Conservation (phyloP, 92 coral and sea anemone genomes). For the Actinernus sp. region DNA sequence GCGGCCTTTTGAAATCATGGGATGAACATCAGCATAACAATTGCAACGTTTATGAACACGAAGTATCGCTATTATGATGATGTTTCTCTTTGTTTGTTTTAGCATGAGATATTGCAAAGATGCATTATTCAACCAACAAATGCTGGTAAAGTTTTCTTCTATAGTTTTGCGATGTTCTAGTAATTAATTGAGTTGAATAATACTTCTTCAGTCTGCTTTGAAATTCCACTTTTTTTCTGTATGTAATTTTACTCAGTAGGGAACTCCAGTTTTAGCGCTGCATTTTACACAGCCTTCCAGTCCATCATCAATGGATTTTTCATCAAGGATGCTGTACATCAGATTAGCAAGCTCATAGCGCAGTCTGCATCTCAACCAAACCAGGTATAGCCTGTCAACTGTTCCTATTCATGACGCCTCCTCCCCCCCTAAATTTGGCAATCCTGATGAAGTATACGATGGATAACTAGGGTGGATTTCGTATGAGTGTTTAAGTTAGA, state of each 20-base stretch:
- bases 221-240: background rate
- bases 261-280: slow-evolving; percentile 53
- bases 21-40: no score
- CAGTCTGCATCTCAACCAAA: slow-evolving; percentile 50
- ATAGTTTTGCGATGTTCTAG: no score
- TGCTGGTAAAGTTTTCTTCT: background rate
- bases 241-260: slow-evolving; percentile 24
- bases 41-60: no score
- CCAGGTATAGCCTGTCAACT: slow-evolving; percentile 16
- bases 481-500: no score
- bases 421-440: no score
- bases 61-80: no score
- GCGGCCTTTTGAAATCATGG: no score
- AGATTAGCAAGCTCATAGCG: slow-evolving; percentile 56
- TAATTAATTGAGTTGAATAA: no score
- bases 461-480: no score
- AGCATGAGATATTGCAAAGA: background rate
- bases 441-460: no score
- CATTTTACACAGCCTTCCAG: slow-evolving; percentile 85
- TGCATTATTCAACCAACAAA: background rate
- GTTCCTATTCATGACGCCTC: slow-evolving; percentile 3
- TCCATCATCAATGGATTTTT: slow-evolving; percentile 69
- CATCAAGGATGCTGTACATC: slow-evolving; percentile 44
- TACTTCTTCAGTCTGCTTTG: background rate
- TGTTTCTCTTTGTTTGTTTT: background rate